Percentiles rank a stretch among this genome's conserved stretches.
phyloP scores from a whole-genome alignment of 1,140 invertebrate genomes.

The Parasteatoda tepidariorum region DNA sequence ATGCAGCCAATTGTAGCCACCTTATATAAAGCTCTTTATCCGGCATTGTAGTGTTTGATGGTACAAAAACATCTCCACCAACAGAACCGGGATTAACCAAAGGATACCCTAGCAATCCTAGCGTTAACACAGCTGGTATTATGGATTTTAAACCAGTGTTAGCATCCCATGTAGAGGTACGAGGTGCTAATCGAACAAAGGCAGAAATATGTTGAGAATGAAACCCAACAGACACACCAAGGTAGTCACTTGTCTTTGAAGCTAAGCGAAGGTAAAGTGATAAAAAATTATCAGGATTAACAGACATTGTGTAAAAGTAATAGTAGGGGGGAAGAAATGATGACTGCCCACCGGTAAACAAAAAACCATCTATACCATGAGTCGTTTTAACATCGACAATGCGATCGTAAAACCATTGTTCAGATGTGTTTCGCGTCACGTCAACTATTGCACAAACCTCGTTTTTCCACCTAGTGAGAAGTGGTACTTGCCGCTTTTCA shows the following conservation, averaged over 20 bases:
- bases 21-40: conserved; percentile 90
- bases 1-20: conserved; percentile 91
- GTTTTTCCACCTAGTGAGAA: conserved; percentile 61
- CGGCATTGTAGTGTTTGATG: conserved; percentile 68
- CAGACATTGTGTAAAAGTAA: conserved; percentile 62
- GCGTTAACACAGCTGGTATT: conserved; percentile 86
- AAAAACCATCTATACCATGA: conserved; percentile 89
- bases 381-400: conserved; percentile 71
- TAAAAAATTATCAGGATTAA: conserved; percentile 85
- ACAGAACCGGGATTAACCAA: conserved; percentile 94
- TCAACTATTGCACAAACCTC: conserved; percentile 77
- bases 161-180: conserved; percentile 86
- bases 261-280: conserved; percentile 70
- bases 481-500: conserved; percentile 53
- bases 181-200: conserved; percentile 88
- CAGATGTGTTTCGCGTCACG: conserved; percentile 82
- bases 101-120: conserved; percentile 88
- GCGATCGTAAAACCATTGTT: conserved; percentile 83
- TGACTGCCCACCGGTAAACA: conserved; percentile 71
- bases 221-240: conserved; percentile 59
- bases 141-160: conserved; percentile 74
- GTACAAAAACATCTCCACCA: conserved; percentile 77
- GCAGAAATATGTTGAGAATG: conserved; percentile 56
- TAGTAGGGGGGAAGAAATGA: conserved; percentile 56
- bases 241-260: conserved; percentile 32